Conservation (phyloP, 2,113 vertebrate species). For the Percopsis transmontana region DNA sequence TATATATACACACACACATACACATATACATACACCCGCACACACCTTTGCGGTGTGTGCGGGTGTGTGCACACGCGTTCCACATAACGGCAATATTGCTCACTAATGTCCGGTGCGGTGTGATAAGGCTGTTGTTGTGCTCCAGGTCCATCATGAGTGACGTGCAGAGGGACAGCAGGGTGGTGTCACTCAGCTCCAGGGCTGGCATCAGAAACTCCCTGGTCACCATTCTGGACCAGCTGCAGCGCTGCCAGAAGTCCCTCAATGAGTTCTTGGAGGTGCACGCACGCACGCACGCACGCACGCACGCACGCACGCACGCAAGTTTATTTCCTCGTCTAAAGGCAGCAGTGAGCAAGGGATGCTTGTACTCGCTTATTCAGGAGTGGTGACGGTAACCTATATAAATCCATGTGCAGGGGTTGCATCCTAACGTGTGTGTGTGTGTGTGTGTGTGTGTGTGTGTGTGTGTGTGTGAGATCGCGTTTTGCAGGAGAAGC, state of each 20-base stretch:
- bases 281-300: constrained; percentile 24
- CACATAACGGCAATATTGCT: too few relatives aligned
- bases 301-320: neutral
- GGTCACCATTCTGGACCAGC: constrained; percentile 89
- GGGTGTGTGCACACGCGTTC: too few relatives aligned
- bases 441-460: neutral
- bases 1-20: too few relatives aligned
- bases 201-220: constrained; percentile 89
- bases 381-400: too few relatives aligned
- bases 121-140: too few relatives aligned
- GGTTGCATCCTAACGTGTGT: neutral
- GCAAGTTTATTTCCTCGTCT: neutral
- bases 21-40: too few relatives aligned
- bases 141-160: constrained; percentile 90
- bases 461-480: constrained; percentile 13
- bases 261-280: constrained; percentile 98
- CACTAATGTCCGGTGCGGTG: too few relatives aligned
- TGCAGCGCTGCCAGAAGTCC: constrained; percentile 97
- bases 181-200: constrained; percentile 84
- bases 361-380: neutral
- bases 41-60: too few relatives aligned
- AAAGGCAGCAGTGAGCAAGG: neutral
- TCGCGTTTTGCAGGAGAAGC: constrained; percentile 86
- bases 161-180: constrained; percentile 88
- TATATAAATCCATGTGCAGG: neutral